phyloP scores from a whole-genome alignment of 1,140 invertebrate genomes.

The Adelges cooleyi region DNA sequence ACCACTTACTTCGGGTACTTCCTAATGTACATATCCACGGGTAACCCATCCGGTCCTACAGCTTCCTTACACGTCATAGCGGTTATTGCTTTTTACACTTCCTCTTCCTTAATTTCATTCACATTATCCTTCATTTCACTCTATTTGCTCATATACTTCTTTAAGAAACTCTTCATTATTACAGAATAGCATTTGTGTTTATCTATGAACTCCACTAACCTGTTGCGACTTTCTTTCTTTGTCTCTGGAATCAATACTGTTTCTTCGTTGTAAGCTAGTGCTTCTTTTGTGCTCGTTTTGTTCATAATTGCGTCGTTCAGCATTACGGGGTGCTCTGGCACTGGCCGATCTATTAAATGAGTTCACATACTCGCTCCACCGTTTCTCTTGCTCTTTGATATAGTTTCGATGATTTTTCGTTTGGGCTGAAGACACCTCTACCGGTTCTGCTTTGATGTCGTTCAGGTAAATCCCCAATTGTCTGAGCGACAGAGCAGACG shows the following conservation, averaged over 20 bases:
- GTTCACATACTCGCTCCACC: conserved; percentile 35
- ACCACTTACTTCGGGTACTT: too few species aligned
- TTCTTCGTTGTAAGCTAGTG: conserved; percentile 29
- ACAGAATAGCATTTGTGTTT: too few species aligned
- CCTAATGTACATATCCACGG: too few species aligned
- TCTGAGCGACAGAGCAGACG: conserved; percentile 6
- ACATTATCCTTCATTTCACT: too few species aligned
- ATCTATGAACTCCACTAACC: conserved; percentile 34
- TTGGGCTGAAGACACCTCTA: conserved; percentile 8
- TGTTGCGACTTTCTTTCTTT: conserved; percentile 57
- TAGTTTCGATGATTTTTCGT: conserved; percentile 29
- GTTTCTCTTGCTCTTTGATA: conserved; percentile 31
- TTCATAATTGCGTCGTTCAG: conserved; percentile 20
- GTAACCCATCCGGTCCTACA: too few species aligned
- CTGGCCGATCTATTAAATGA: conserved; percentile 54
- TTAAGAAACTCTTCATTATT: too few species aligned
- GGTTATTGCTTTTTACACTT: too few species aligned
- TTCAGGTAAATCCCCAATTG: conserved; percentile 16
- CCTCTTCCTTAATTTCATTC: too few species aligned
- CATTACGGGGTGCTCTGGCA: conserved; percentile 51
- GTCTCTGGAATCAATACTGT: conserved; percentile 39
- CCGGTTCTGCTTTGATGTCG: conserved; percentile 16
- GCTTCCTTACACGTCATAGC: too few species aligned
- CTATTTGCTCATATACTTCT: too few species aligned
- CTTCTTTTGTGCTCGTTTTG: conserved; percentile 16